These are phyloP conservation scores for Eremobia ochroleuca DNA, from an alignment of 2,888 invertebrate species.

Conservation along the genomic window DNA sequence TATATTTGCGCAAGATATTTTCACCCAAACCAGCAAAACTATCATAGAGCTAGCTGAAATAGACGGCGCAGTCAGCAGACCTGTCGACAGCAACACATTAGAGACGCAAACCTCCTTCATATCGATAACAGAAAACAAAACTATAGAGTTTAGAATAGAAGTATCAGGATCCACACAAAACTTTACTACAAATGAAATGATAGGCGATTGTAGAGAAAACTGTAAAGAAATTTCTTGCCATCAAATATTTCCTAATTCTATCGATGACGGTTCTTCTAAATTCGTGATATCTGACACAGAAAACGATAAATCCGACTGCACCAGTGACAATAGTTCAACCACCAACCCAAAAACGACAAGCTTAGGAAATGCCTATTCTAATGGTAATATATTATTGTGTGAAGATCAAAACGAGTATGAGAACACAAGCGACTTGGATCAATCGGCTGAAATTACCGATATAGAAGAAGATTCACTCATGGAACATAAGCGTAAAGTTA, in stretches of 20 bases:
- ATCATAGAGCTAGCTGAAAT: constrained; percentile 87
- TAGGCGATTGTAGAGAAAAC: constrained; percentile 11
- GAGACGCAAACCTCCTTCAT: constrained; percentile 86
- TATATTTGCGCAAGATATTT: constrained; percentile 81
- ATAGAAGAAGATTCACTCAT: constrained; percentile 85
- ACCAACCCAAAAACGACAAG: constrained; percentile 64
- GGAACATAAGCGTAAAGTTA: constrained; percentile 64
- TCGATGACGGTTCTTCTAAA: constrained; percentile 79
- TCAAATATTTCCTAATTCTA: constrained; percentile 57
- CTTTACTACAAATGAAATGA: constrained; percentile 17
- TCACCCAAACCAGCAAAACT: constrained; percentile 92
- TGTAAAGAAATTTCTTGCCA: constrained; percentile 23
- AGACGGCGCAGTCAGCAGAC: constrained; percentile 69
- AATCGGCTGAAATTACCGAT: constrained; percentile 72
- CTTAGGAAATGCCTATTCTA: constrained; percentile 72
- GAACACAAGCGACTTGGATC: constrained; percentile 72
- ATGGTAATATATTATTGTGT: constrained; percentile 63
- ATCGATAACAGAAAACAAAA: constrained; percentile 82
- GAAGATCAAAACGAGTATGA: constrained; percentile 71
- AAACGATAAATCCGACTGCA: constrained; percentile 66
- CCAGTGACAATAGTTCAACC: constrained; percentile 68
- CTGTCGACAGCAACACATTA: constrained; percentile 72
- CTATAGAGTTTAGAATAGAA: constrained; percentile 79
- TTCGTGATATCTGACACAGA: constrained; percentile 73
- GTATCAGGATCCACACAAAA: constrained; percentile 56